These are phyloP conservation scores for Aegotheles bennettii DNA, from an alignment of 2,113 vertebrate species.

Conservation along the genomic window DNA sequence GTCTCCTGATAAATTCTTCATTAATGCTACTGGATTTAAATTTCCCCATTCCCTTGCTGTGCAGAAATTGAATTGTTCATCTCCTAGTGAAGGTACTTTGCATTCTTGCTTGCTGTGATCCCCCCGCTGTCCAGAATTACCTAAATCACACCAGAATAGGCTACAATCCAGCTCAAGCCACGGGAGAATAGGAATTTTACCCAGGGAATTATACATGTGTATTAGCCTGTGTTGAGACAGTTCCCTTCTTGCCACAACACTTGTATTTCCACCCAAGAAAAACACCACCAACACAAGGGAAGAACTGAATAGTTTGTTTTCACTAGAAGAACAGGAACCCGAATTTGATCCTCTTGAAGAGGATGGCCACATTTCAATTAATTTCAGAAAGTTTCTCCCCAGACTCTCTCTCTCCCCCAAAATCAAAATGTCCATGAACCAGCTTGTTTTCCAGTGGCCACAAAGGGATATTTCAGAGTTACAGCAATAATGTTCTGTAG, in stretches of 20 bases:
- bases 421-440: background rate
- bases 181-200: background rate
- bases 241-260: background rate
- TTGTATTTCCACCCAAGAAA: background rate
- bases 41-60: background rate
- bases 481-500: background rate
- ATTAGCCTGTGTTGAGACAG: background rate
- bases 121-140: background rate
- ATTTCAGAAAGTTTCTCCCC: background rate
- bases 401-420: background rate
- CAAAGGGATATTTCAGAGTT: background rate
- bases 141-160: background rate
- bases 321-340: background rate
- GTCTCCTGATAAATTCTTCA: background rate
- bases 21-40: background rate
- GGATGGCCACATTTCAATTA: background rate
- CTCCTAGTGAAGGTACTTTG: background rate
- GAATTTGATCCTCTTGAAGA: background rate
- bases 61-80: slow-evolving; percentile 20
- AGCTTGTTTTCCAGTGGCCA: background rate
- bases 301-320: background rate
- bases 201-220: background rate
- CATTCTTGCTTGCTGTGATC: background rate
- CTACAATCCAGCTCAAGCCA: background rate
- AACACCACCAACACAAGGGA: background rate